Evolutionary conservation across 2,113 vertebrate species (phyloP), one percentile per base, ranked within the genome.

Genomic region (Indicator indicator): DNA sequence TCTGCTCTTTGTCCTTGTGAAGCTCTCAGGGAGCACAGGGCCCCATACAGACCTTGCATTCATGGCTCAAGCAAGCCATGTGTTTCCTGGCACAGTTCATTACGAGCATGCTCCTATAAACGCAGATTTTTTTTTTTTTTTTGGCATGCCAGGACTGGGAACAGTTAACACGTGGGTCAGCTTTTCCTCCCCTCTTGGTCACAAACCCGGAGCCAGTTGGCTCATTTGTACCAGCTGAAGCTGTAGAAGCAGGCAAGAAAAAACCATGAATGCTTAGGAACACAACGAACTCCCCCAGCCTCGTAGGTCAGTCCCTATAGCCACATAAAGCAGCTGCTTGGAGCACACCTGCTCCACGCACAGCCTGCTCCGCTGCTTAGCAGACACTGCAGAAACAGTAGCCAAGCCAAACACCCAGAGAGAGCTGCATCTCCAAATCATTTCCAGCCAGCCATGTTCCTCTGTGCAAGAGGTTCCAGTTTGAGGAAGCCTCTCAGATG

Each of bases 61-160:
- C 93, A 90, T 5, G 40, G 79, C 79, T 80, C 3, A 0, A 71
- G 89, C 54, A 16, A 88, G 85, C 91, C 95, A 92, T 94, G 80
- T 93, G 93, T 95, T 96, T 94, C 92, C 96, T 93, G 88, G 88
- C 93, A 94, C 75, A 60, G 83, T 28, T 94, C 80, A 48, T 86
- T 88, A 95, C 2, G 50, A 95, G 65, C 86, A 90, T 1, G 24
- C 88, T 88, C 83, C 27, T 67, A 88, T 84, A 93, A 93, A 95
- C 81, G 85, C 70, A 50, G 62, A 94, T 86, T 95, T 95, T 52
- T 36, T 36, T 95, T 95, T 52, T 36, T 36, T 36, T 36, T 52
- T 93, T 96, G 80, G 91, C 92, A 52, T 90, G 94, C 84, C 72
- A 76, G 71, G 77, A 44, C 46, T 28, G 30, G 73, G 93, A 96